Base-by-base conservation (phyloP, 1,140 invertebrate genomes). In the Drosophila kohkoa region DNA sequence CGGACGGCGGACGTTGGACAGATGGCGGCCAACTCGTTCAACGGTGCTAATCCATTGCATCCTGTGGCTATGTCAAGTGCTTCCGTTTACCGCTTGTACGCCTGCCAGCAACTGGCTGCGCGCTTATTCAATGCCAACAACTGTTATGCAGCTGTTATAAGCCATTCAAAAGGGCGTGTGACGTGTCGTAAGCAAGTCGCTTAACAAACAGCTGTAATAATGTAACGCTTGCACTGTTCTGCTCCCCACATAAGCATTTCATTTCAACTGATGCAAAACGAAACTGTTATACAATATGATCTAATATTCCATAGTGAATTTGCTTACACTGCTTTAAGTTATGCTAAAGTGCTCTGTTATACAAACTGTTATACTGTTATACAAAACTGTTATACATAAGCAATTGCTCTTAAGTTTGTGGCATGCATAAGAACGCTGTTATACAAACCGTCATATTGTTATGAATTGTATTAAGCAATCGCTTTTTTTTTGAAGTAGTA, bases 21-120 rank as follows among this genome's bases (percentile, higher is more conserved):
- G 15, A 10, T 1, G 30, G 46, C 11, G 5, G 10, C 2, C 43
- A 48, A 38, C 62, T 54, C 35, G 30, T 52, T 28, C 11, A 41
- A 11, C 16, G 62, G 25, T 15, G 57, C 62, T 65, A 45, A 65
- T 65, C 49, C 38, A 43, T 28, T 54, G 49, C 62, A 52, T 65
- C 62, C 62, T 54, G 38, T 54, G 62, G 49, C 49, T 45, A 52
- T 65, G 62, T 43, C 62, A 52, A 65, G 51, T 54, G 62, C 25
- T 59, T 59, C 41, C 57, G 62, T 54, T 65, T 65, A 38, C 45
- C 45, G 59, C 20, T 49, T 62, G 45, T 49, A 10, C 48, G 48
- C 20, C 20, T 54, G 51, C 51, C 51, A 54, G 20, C 51, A 20
- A 8, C 16, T 25, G 46, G 46, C 20, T 25, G 20, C 20, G 20